Conservation (phyloP, 2,797 vertebrate genomes). For the Ceryle rudis region DNA sequence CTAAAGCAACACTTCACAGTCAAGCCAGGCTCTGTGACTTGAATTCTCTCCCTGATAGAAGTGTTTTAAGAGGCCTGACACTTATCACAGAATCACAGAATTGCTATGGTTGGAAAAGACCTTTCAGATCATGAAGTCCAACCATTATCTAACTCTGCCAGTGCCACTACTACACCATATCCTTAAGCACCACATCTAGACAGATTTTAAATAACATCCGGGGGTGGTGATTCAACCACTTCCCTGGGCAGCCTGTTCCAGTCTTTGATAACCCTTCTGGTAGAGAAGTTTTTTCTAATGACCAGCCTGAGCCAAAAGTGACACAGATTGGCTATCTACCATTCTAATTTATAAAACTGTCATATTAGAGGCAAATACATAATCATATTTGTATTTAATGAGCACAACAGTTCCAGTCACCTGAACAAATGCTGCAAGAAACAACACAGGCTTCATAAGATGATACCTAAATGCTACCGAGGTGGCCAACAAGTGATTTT, state of each 20-base stretch:
- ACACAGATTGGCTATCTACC: neutral
- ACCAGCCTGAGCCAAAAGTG: neutral
- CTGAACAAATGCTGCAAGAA: neutral
- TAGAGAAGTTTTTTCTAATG: too few species aligned
- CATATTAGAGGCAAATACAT: neutral
- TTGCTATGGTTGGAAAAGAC: too few species aligned
- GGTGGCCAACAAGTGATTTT: too few species aligned
- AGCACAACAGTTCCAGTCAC: neutral
- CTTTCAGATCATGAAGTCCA: too few species aligned
- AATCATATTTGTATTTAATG: neutral
- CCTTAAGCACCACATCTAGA: too few species aligned
- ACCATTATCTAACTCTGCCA: too few species aligned
- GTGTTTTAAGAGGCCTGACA: neutral
- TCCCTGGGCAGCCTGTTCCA: too few species aligned
- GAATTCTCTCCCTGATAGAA: neutral
- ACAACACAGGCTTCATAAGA: neutral
- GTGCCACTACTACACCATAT: too few species aligned
- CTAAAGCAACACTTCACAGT: neutral
- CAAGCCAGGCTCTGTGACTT: neutral
- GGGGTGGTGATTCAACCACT: too few species aligned
- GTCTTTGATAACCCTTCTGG: too few species aligned
- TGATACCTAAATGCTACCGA: neutral
- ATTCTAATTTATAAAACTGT: neutral
- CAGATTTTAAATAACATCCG: too few species aligned
- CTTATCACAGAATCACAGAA: too few species aligned